These are phyloP conservation scores for Luidia sarsii DNA, from an alignment of 53 echinoderm and acorn worm genomes.

Conservation along the genomic window DNA sequence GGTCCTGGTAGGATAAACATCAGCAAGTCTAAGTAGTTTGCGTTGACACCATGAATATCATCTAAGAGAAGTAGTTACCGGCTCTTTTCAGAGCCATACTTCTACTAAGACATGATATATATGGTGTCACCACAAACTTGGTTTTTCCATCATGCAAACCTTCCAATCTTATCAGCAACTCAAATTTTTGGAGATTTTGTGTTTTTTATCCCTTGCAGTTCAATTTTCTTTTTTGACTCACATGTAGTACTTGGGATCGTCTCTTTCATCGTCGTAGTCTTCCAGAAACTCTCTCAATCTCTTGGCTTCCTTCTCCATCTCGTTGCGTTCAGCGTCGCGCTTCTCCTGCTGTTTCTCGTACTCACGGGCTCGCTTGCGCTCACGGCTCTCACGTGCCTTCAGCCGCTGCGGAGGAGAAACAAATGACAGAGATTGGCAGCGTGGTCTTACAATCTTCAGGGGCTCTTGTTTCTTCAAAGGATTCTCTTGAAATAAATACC, in stretches of 20 bases:
- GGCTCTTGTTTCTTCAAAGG: too few relatives aligned
- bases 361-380: constrained; percentile 84
- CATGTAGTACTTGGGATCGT: constrained; percentile 98
- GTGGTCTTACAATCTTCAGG: neutral
- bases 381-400: constrained; percentile 81
- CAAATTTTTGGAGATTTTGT: neutral
- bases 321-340: constrained; percentile 66
- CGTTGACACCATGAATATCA: too few relatives aligned
- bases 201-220: neutral
- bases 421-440: neutral
- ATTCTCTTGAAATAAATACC: too few relatives aligned
- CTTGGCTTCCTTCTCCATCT: constrained; percentile 89
- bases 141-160: too few relatives aligned
- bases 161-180: too few relatives aligned
- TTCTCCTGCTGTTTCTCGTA: constrained; percentile 82
- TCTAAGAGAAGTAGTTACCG: too few relatives aligned
- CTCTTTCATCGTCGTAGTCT: constrained; percentile 95
- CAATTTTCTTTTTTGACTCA: too few relatives aligned
- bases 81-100: too few relatives aligned
- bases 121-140: too few relatives aligned
- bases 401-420: constrained; percentile 63
- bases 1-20: too few relatives aligned
- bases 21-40: too few relatives aligned
- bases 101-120: too few relatives aligned
- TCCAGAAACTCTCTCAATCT: constrained; percentile 92